Evolutionary conservation across 37 sponge, comb jelly and placozoan species (phyloP), one percentile per base, ranked within the genome.

Genomic region (Aplysina aerophoba): DNA sequence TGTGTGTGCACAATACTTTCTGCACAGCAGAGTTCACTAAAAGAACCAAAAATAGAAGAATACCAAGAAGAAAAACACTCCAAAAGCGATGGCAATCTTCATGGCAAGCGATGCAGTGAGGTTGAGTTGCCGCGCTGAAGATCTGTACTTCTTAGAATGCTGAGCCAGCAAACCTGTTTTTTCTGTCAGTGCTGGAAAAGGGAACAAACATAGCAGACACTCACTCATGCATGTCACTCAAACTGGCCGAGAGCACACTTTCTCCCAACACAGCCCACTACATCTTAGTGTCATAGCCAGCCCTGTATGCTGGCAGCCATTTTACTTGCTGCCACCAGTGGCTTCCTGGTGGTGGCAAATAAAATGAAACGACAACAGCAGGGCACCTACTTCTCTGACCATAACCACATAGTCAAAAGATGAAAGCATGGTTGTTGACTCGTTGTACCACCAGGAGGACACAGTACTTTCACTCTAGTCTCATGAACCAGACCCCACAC

Each of bases 61-160:
- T 15, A 96, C 65, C 27, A 96, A 61, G 36, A 96, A 67, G 39
- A 96, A 57, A 33, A 96, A 83, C 4, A 96, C 39, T 0, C 91
- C 77, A 17, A 93, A 87, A 54, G 35, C 95, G 0, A 93, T 58
- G 21, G 92, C 96, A 19, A 87, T 69, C 83, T 94, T 91, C 66
- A 85, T 85, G 27, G 95, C 95, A 16, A 91, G 82, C 0, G 95
- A 91, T n/a, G 94, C 34, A 0, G 95, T 69, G n/a, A 97, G 80
- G 85, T 97, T 97, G 21, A 97, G 85, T 24, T 85, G 81, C 22
- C 80, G 67, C 0, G 98, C 97, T 77, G 96, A 92, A n/a, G 90
- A 89, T 38, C 81, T 55, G 89, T 93, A 97, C 44, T 34, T 88
- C 85, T 85, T 67, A 3, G 98, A 97, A 59, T 86, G 40, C 73